Percentiles rank a stretch among this genome's conserved stretches.
Conservation (phyloP, 2,113 vertebrate genomes). For the Ochotona curzoniae region DNA sequence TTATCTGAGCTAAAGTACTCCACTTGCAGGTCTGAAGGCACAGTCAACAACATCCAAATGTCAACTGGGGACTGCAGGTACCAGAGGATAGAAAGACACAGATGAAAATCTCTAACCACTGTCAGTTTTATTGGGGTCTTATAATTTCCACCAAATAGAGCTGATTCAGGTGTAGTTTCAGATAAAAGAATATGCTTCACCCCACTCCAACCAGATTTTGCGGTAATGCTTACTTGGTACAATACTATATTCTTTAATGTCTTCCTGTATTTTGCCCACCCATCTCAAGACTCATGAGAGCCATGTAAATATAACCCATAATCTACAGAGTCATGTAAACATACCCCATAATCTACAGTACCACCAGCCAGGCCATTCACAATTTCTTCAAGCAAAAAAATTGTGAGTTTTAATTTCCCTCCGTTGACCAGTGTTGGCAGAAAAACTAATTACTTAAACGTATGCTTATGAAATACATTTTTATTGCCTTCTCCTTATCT, state of each 20-base stretch:
- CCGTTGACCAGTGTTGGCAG: not conserved
- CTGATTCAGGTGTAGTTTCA: not conserved
- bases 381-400: not conserved
- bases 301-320: not conserved
- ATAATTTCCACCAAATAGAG: conserved; percentile 5
- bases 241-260: not conserved
- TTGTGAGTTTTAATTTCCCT: not conserved
- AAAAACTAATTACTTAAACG: not conserved
- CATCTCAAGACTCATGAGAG: not conserved
- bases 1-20: not conserved
- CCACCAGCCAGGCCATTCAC: not conserved
- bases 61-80: not conserved
- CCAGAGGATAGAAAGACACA: not conserved
- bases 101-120: not conserved
- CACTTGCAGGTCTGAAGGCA: not conserved
- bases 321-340: not conserved
- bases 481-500: not conserved
- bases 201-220: not conserved
- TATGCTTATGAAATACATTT: conserved; percentile 36
- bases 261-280: not conserved
- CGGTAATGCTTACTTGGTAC: not conserved
- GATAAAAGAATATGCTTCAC: not conserved
- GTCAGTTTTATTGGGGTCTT: not conserved
- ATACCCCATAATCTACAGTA: not conserved
- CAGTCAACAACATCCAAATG: not conserved